Conservation (phyloP, 2,113 vertebrate genomes). For the Eidolon helvum region DNA sequence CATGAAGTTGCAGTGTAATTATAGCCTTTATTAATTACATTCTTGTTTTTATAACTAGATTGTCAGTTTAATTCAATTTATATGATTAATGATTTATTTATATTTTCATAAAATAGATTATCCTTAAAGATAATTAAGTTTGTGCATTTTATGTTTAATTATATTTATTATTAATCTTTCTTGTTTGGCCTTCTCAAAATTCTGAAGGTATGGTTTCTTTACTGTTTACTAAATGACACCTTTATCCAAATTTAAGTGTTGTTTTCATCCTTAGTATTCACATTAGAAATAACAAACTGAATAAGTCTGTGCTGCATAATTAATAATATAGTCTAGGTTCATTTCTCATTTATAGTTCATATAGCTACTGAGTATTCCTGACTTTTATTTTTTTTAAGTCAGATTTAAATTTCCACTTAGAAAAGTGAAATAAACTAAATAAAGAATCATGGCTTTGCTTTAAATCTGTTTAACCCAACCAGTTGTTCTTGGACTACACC, state of each 20-base stretch:
- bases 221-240: neutral
- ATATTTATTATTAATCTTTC: neutral
- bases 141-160: slow-evolving; percentile 37
- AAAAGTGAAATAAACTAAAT: slow-evolving; percentile 35
- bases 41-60: slow-evolving; percentile 1
- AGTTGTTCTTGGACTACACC: slow-evolving; percentile 92
- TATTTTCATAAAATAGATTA: neutral
- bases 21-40: neutral
- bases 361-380: slow-evolving; percentile 1
- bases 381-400: neutral
- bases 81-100: neutral
- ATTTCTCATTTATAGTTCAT: neutral
- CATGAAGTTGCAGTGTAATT: neutral
- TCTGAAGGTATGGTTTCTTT: neutral
- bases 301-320: neutral
- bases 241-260: slow-evolving; percentile 1
- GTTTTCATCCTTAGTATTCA: slow-evolving; percentile 1
- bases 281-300: neutral
- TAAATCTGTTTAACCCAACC: slow-evolving; percentile 43
- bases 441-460: slow-evolving; percentile 22
- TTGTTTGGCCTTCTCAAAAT: slow-evolving; percentile 25
- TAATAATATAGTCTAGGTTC: neutral
- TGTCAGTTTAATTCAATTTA: slow-evolving; percentile 18
- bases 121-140: neutral
- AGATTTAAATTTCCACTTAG: slow-evolving; percentile 11